Conservation (phyloP, 2,113 vertebrate genomes). For the Oenanthe oenanthe region DNA sequence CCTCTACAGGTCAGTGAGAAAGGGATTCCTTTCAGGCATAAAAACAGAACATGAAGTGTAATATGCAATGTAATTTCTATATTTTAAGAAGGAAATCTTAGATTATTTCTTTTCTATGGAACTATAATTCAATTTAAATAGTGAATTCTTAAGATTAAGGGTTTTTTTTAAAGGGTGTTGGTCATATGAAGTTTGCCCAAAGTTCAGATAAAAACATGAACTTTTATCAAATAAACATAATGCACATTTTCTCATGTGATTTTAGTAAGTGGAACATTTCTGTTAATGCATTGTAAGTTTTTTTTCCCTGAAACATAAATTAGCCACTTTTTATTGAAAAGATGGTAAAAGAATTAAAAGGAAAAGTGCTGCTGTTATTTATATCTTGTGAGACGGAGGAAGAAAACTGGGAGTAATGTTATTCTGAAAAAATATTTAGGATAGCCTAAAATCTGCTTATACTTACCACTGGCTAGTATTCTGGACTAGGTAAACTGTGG, state of each 20-base stretch:
- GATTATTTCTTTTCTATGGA: not conserved
- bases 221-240: not conserved
- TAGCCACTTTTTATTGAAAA: not conserved
- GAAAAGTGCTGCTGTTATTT: not conserved
- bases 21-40: not conserved
- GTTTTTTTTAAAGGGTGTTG: not conserved
- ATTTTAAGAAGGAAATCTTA: not conserved
- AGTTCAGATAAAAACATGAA: not conserved
- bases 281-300: accelerated
- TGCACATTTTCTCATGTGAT: not conserved
- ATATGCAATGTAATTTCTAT: not conserved
- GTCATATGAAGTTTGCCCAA: not conserved
- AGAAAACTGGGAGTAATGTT: not conserved
- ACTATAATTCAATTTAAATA: not conserved
- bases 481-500: not conserved
- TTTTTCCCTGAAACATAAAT: not conserved
- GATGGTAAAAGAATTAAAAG: not conserved
- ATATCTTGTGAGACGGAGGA: not conserved
- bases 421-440: not conserved
- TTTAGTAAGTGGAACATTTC: not conserved
- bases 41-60: not conserved
- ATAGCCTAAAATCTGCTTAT: not conserved
- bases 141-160: not conserved
- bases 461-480: not conserved
- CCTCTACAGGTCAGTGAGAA: conserved; percentile 82